phyloP scores from a whole-genome alignment of 2,797 vertebrate genomes.

The Apogon talboti region DNA sequence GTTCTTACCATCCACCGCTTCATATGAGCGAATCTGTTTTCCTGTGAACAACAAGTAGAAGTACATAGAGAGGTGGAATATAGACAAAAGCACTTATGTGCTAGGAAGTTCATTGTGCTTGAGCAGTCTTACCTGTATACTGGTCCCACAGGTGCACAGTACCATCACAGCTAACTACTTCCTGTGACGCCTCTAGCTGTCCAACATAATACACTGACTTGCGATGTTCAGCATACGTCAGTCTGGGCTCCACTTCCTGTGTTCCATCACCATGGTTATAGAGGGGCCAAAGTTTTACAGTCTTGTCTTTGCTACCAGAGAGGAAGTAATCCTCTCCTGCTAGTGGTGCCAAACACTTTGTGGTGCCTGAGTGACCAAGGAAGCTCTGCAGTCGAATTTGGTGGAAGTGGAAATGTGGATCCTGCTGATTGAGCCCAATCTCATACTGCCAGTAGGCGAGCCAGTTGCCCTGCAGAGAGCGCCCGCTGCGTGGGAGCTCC shows the following conservation, averaged over 20 bases:
- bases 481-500: conserved; percentile 91
- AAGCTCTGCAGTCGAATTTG: conserved; percentile 98
- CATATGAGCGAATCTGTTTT: conserved; percentile 90
- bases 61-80: neutral
- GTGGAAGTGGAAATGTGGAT: conserved; percentile 96
- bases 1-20: conserved; percentile 91
- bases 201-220: conserved; percentile 95
- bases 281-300: conserved; percentile 94
- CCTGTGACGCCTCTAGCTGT: conserved; percentile 91
- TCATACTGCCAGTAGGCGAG: conserved; percentile 99
- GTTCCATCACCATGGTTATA: conserved; percentile 96
- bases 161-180: conserved; percentile 98
- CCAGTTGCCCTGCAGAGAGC: conserved; percentile 96
- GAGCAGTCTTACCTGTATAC: conserved; percentile 87
- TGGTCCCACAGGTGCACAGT: conserved; percentile 96
- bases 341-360: conserved; percentile 91
- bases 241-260: conserved; percentile 87
- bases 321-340: conserved; percentile 96
- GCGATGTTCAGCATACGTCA: conserved; percentile 90
- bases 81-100: neutral
- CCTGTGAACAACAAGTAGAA: conserved; percentile 76
- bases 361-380: conserved; percentile 90
- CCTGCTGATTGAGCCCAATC: conserved; percentile 95
- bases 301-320: conserved; percentile 96
- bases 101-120: neutral